Evolutionary conservation across 2,888 invertebrate species (phyloP), one percentile per base, ranked within the genome.

Genomic region (Hirtodrosophila trivittata): DNA sequence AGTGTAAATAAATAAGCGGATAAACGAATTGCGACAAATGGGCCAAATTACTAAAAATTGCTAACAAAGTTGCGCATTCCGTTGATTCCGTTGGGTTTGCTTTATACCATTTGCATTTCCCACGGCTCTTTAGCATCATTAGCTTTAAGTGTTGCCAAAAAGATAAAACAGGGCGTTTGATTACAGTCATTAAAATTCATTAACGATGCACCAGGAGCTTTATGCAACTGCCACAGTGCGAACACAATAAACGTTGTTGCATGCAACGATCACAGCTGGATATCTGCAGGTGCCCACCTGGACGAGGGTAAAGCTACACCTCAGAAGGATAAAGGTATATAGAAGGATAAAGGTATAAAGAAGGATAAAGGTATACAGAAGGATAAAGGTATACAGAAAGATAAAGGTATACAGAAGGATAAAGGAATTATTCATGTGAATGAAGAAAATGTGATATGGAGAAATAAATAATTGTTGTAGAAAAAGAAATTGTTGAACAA

Each of bases 21-120:
- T 80, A 75, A 80, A 56, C 80, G 66, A 69, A 83, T 66, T 83
- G 80, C 83, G 86, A 85, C 86, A 80, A 80, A 78, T 85, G 62
- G 56, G 54, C 55, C 43, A 62, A 76, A 73, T 57, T 50, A 35
- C 49, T 52, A 45, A 28, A 59, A 47, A 49, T 64, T 43, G 58
- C 51, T 62, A 62, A 66, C 75, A 82, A 82, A 78, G 68, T 67
- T 65, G 67, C 56, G 56, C 58, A 63, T 54, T 21, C 3, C 18
- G 18, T 21, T 21, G 2, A 21, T 21, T 47, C 35, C 39, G 16
- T 38, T 46, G 47, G 57, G 9, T 46, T 21, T 58, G 33, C 32
- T 47, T 32, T 59, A 35, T 55, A 45, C 46, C 30, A 55, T 80
- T 76, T 76, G 76, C 60, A 69, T 73, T 74, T 66, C 41, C 12